phyloP scores from a whole-genome alignment of 1,140 invertebrate genomes.

The Diorhabda carinulata region DNA sequence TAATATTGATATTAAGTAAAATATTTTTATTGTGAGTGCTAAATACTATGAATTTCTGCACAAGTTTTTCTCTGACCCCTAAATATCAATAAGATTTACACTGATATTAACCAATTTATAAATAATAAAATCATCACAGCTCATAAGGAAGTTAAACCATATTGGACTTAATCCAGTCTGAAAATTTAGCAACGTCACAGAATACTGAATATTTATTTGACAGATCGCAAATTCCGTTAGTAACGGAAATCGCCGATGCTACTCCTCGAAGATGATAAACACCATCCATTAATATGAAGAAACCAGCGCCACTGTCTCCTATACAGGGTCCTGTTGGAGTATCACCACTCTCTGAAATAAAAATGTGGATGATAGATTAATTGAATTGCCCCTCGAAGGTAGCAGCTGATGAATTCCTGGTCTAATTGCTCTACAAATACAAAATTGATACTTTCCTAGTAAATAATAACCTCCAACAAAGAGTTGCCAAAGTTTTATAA shows the following conservation, averaged over 20 bases:
- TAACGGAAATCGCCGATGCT: conserved; percentile 47
- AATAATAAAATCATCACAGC: conserved; percentile 3
- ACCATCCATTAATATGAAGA: conserved; percentile 33
- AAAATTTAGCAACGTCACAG: conserved; percentile 51
- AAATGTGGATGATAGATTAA: background rate
- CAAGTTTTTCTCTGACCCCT: no score
- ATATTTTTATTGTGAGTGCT: no score
- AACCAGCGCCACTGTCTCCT: conserved; percentile 43
- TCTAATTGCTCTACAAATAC: no score
- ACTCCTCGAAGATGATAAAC: conserved; percentile 51
- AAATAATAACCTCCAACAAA: no score
- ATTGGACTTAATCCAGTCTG: conserved; percentile 46
- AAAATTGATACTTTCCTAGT: no score
- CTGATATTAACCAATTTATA: background rate
- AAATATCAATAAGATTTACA: no score
- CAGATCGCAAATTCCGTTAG: conserved; percentile 48
- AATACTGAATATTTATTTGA: conserved; percentile 50
- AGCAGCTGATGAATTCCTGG: no score
- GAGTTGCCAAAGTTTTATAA: no score
- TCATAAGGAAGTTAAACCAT: conserved; percentile 14
- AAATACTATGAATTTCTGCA: no score
- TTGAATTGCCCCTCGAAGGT: no score
- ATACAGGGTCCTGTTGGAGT: conserved; percentile 36
- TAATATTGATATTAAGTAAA: no score
- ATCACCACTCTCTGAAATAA: background rate